Base-by-base conservation (phyloP, 2,888 invertebrate genomes). In the Nezara viridula region DNA sequence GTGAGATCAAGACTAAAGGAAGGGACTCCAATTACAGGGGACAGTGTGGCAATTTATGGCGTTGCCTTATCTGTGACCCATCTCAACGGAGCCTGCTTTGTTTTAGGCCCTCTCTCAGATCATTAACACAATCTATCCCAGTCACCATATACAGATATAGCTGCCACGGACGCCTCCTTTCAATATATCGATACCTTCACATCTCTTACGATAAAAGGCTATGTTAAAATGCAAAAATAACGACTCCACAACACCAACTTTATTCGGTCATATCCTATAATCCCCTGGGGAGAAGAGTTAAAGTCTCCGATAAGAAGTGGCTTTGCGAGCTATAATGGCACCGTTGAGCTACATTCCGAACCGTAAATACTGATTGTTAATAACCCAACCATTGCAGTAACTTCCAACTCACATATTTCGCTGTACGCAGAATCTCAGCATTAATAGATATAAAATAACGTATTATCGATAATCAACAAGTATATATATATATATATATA, bases 31-130 rank as follows among this genome's bases (percentile, higher is more conserved):
- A 89, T 89, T 89, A 89, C 89, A 88, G 86, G 66, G 60, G 89
- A 89, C 89, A 89, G 60, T 73, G 85, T 40, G 89, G 88, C 89
- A 85, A 89, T 89, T 89, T 89, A 89, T 89, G 89, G 24, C 90
- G 90, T 21, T 27, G 27, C 44, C 60, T 73, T 87, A 87, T 87
- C 87, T 87, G 27, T 50, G 86, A 27, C 87, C 87, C 87, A 87
- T 87, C 87, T 87, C n/a, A 44, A 24, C 44, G 44, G 14, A 12
- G 40, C n/a, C 81, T 44, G 44, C 81, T 81, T 81, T 86, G 50
- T 50, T 52, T 86, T 86, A 32, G 50, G 27, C 19, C 12, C 86
- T 47, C 44, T 40, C 49, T 40, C 49, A 21, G 81, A 81, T 81
- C 81, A 81, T 81, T 81, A 81, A 81, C 81, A 81, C 40, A 81